phyloP scores from a whole-genome alignment of 2,888 invertebrate species.

The Drosophila algonquin region DNA sequence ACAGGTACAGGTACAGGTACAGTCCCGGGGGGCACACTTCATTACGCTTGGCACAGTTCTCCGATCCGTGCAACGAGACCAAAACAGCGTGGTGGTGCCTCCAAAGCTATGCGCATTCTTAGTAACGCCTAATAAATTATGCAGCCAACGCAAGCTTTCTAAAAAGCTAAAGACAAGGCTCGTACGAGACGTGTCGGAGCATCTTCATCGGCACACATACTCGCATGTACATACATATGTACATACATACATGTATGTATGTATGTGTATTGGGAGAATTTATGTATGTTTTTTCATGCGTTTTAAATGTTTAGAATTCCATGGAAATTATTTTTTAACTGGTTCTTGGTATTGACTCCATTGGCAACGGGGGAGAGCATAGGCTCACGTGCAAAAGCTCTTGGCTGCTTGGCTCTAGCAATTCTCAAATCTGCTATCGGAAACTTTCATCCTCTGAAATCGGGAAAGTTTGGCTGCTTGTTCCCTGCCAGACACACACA shows the following conservation, averaged over 20 bases:
- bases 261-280: slow-evolving; percentile 6
- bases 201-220: slow-evolving; percentile 36
- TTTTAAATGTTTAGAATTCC: slow-evolving; percentile 14
- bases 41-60: slow-evolving; percentile 46
- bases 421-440: slow-evolving; percentile 20
- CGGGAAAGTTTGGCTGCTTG: slow-evolving; percentile 36
- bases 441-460: slow-evolving; percentile 35
- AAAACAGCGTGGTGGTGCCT: slow-evolving; percentile 12
- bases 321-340: slow-evolving; percentile 27
- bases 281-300: neutral
- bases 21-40: slow-evolving; percentile 22
- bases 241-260: too few relatives aligned
- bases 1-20: slow-evolving; percentile 35
- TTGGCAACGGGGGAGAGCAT: too few relatives aligned
- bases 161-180: slow-evolving; percentile 44
- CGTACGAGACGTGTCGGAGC: slow-evolving; percentile 21
- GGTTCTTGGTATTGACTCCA: slow-evolving; percentile 1
- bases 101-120: slow-evolving; percentile 59
- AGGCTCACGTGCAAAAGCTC: neutral
- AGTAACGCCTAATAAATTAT: slow-evolving; percentile 78
- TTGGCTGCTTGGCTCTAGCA: neutral
- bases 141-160: slow-evolving; percentile 69
- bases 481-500: neutral
- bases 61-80: neutral
- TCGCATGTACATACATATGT: too few relatives aligned